These are phyloP conservation scores for Hirtodrosophila alboralis DNA, from an alignment of 2,888 invertebrate species.

Conservation along the genomic window DNA sequence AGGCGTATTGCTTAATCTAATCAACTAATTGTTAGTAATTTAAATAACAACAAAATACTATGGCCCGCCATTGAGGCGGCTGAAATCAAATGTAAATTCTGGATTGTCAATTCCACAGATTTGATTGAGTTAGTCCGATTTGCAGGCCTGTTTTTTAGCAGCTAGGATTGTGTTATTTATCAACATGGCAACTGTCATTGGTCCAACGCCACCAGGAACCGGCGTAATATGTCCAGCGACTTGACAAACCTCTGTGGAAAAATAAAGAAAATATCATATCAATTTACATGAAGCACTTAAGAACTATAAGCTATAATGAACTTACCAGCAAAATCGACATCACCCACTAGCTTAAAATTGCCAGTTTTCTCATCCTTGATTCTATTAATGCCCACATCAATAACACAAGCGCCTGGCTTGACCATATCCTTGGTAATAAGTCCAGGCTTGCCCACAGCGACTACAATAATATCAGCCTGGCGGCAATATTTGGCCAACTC, in stretches of 20 bases:
- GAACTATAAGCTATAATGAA: not conserved
- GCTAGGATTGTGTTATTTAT: constrained; percentile 95
- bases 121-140: not conserved
- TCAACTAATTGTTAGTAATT: constrained; percentile 36
- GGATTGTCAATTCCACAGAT: not conserved
- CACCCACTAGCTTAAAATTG: constrained; percentile 91
- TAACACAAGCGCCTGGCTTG: constrained; percentile 93
- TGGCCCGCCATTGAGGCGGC: constrained; percentile 19
- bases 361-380: constrained; percentile 87
- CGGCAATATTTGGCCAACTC: constrained; percentile 89
- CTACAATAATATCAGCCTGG: constrained; percentile 83
- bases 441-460: constrained; percentile 88
- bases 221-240: constrained; percentile 94
- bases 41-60: constrained; percentile 61
- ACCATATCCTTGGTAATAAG: constrained; percentile 93
- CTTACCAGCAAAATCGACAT: constrained; percentile 93
- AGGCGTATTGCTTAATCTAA: constrained; percentile 31
- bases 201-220: constrained; percentile 96
- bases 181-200: constrained; percentile 97
- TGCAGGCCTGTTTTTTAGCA: constrained; percentile 85
- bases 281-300: too few species aligned
- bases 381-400: constrained; percentile 94
- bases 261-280: too few species aligned
- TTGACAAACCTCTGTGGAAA: constrained; percentile 88
- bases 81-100: constrained; percentile 35